A percentile compares a stretch with the other conserved stretches of the same genome.
Evolutionary conservation across 2,797 vertebrate genomes (phyloP).

Genomic region (Dipus sagitta): DNA sequence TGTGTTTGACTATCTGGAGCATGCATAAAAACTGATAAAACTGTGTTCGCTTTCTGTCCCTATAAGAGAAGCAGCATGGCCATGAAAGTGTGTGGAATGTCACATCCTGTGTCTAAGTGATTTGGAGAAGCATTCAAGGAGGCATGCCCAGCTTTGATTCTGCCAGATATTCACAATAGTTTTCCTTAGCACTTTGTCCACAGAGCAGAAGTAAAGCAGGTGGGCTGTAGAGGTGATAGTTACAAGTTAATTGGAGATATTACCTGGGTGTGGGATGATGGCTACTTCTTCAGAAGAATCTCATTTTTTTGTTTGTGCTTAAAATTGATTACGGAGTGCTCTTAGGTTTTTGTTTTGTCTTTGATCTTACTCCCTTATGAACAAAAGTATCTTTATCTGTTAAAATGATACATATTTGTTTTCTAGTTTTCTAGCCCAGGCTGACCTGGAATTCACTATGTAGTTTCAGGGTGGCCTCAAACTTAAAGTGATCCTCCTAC

Average conservation of each 20-base stretch:
- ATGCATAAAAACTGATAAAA: neutral
- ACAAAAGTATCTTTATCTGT: neutral
- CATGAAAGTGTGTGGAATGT: fast-evolving
- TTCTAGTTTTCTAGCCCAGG: too few species aligned
- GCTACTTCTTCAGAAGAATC: neutral
- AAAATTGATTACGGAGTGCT: neutral
- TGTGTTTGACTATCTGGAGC: neutral
- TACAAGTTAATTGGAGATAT: neutral
- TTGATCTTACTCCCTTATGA: neutral
- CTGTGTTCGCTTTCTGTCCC: neutral
- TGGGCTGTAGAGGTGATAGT: neutral
- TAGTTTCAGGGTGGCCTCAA: too few species aligned
- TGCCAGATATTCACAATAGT: neutral
- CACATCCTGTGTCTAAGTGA: neutral
- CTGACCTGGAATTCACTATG: too few species aligned
- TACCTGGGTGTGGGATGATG: neutral
- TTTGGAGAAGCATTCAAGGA: neutral
- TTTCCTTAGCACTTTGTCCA: neutral
- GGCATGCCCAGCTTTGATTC: too few species aligned
- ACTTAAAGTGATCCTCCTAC: too few species aligned
- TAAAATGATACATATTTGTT: neutral
- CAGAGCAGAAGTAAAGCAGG: neutral
- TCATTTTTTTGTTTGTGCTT: neutral
- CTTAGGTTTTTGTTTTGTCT: neutral
- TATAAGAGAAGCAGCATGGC: neutral